Base-by-base conservation (phyloP, 2,888 invertebrate genomes). In the Axea sp. region DNA sequence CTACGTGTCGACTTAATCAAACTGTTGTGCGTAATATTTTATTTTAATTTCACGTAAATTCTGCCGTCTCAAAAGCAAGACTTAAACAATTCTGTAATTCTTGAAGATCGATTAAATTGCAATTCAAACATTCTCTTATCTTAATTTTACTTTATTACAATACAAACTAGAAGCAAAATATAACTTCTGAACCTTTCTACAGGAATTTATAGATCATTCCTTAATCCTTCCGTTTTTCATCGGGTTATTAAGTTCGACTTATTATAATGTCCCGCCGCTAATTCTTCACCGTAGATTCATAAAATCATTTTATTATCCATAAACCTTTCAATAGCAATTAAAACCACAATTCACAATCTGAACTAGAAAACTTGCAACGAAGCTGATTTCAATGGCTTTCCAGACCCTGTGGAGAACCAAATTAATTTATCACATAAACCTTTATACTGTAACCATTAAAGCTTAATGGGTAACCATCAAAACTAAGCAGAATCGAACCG, bases 361-460 rank as follows among this genome's bases (percentile, higher is more conserved):
- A 57, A 57, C 24, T 30, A 41, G 33, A 57, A 57, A 57, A 57
- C 8, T 55, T 12, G 39, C 39, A 6, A 22, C 17, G 39, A 37
- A 15, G 55, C 39, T 17, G 35, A 35, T 35, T 35, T 15, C 30
- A 19, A 41, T 55, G 12, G 30, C n/a, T 26, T 31, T 11, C 35
- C 19, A n/a, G 7, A 11, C 28, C 15, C 30, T 19, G 7, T 11
- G 22, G 33, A 12, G 55, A 8, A 9, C 31, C 17, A 53, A 64
- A 64, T 64, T 64, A 64, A 64, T 43, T 64, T 43, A 51, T 51
- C 33, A 30, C 43, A 24, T 43, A 47, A 64, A 53, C 14, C 26
- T 39, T n/a, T 35, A 22, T 12, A 15, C 11, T 8, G 41, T 43
- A 51, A 53, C 53, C 28, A 28, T 64, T 53, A 45, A 55, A 43